These are phyloP conservation scores for Xestia ashworthii DNA, from an alignment of 2,888 invertebrate species.

Conservation along the genomic window DNA sequence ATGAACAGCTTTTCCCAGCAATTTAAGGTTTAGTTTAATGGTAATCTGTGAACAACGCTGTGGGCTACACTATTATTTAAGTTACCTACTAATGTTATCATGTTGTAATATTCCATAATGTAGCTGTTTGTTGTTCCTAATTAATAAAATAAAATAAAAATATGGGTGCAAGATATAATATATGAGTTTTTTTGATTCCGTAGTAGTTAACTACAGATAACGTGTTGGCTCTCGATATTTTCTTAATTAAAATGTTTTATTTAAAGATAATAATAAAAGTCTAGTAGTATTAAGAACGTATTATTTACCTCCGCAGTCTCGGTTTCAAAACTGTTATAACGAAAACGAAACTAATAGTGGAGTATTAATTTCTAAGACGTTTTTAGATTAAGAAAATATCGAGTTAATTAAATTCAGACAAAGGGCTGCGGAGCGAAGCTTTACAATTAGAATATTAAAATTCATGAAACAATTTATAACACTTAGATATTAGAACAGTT, in stretches of 20 bases:
- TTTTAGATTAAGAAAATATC: conserved; percentile 49
- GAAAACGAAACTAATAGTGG: conserved; percentile 37
- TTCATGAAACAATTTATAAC: conserved; percentile 44
- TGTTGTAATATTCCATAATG: too few species aligned
- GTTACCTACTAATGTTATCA: too few species aligned
- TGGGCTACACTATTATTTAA: too few species aligned
- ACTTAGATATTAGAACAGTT: conserved; percentile 48
- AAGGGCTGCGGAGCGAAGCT: conserved; percentile 40
- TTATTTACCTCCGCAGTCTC: not conserved
- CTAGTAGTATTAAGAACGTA: not conserved
- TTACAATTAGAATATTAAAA: conserved; percentile 57
- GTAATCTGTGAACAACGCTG: too few species aligned
- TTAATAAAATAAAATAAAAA: too few species aligned
- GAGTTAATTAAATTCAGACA: conserved; percentile 52
- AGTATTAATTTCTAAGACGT: conserved; percentile 48
- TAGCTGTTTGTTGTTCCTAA: too few species aligned
- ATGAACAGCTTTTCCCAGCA: too few species aligned
- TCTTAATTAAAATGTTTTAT: not conserved
- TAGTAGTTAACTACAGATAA: not conserved
- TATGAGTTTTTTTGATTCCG: not conserved
- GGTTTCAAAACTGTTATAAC: conserved; percentile 20
- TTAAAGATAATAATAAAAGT: too few species aligned
- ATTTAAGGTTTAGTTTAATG: too few species aligned
- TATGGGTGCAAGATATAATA: not conserved
- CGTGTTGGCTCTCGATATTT: too few species aligned